Percentiles rank a stretch among this genome's conserved stretches.
phyloP scores from a whole-genome alignment of 35 echinoderm and acorn worm species.

The Nesometra sesokonis region DNA sequence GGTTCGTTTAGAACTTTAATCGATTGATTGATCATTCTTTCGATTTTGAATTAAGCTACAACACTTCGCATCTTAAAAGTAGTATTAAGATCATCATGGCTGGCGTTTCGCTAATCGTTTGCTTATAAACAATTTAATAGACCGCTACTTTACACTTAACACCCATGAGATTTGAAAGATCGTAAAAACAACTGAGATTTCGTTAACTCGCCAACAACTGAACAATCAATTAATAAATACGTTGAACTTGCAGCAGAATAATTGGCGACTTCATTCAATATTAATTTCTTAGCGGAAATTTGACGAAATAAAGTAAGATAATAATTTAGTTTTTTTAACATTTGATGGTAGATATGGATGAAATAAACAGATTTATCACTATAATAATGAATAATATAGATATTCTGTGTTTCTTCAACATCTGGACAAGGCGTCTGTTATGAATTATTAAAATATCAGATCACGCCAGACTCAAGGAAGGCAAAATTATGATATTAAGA shows the following conservation, averaged over 20 bases:
- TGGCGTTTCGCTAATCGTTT: neutral
- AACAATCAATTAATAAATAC: neutral
- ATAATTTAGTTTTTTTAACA: neutral
- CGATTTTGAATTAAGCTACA: neutral
- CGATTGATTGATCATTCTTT: neutral
- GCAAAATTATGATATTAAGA: too few species aligned
- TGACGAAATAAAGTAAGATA: neutral
- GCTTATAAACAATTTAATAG: slow-evolving; percentile 1
- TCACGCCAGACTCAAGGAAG: too few species aligned
- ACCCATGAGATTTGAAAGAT: neutral
- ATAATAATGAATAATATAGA: neutral
- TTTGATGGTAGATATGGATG: neutral
- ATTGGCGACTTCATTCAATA: neutral
- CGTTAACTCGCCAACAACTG: neutral
- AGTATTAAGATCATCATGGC: neutral
- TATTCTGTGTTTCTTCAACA: too few species aligned
- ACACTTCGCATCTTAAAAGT: neutral
- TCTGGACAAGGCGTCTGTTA: too few species aligned
- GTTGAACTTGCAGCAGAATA: neutral
- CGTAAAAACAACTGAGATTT: neutral
- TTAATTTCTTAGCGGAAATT: neutral
- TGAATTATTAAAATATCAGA: too few species aligned
- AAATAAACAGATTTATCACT: neutral
- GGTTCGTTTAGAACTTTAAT: neutral
- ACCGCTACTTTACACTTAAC: neutral